Evolutionary conservation across 2,888 invertebrate species (phyloP).

Genomic region (Lypha dubia): DNA sequence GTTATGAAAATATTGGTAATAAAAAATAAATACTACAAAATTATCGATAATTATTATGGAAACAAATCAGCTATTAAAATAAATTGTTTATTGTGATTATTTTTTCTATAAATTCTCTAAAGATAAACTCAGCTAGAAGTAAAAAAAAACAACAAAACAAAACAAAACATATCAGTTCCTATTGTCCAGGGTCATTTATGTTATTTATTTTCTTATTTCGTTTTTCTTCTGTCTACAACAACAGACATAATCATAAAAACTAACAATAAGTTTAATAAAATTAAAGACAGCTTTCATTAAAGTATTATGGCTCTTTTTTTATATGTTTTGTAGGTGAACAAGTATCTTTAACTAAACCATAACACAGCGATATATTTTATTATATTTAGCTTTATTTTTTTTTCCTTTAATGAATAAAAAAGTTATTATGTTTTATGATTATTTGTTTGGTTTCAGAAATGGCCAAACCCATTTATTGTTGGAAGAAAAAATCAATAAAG

Average conservation of each 20-base stretch:
- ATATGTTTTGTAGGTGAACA: slow-evolving; percentile 56
- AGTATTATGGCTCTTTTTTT: slow-evolving; percentile 34
- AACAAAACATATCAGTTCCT: slow-evolving; percentile 49
- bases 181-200: slow-evolving; percentile 62
- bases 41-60: slow-evolving; percentile 39
- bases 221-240: slow-evolving; percentile 14
- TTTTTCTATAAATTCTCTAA: slow-evolving; percentile 22
- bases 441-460: slow-evolving; percentile 44
- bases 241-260: slow-evolving; percentile 30
- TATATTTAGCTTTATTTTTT: slow-evolving; percentile 3
- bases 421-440: slow-evolving; percentile 10
- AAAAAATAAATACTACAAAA: slow-evolving; percentile 23
- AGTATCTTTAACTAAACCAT: slow-evolving; percentile 47
- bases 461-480: slow-evolving; percentile 66
- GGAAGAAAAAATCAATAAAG: background rate
- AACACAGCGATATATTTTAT: slow-evolving; percentile 4
- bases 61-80: slow-evolving; percentile 47
- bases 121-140: slow-evolving; percentile 39
- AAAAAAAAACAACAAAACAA: background rate
- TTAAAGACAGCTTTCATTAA: slow-evolving; percentile 70
- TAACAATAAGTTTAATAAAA: slow-evolving; percentile 52
- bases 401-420: background rate
- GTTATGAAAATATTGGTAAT: slow-evolving; percentile 31
- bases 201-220: background rate
- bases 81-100: slow-evolving; percentile 48